Evolutionary conservation across 2,888 invertebrate genomes (phyloP), one percentile per base, ranked within the genome.

Genomic region (Stenoptilia bipunctidactyla): DNA sequence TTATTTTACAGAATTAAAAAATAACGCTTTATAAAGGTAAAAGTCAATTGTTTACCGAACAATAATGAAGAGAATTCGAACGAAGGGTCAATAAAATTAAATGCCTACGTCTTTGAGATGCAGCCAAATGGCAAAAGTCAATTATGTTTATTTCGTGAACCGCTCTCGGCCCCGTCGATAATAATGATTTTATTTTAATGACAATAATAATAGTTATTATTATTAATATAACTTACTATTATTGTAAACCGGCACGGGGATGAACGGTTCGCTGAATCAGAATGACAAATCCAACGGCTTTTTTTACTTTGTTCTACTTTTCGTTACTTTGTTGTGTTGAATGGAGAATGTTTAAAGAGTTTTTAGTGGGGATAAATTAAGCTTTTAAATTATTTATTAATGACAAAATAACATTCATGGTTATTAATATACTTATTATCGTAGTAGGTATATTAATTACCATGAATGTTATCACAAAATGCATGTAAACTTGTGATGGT

Each of bases 111-210:
- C 79, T 80, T 82, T 82, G 73, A 68, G 54, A 74, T 39, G 45
- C 79, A 80, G 47, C 72, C 64, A 64, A 75, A 75, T 66, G 79
- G 76, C 69, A 82, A 80, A 69, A 82, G 77, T 80, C 75, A 67
- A 82, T 82, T 80, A 77, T 82, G 62, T 63, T 68, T 61, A 65
- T 45, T 58, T 61, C 48, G 51, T 58, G 58, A 61, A 66, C 61
- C 68, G 63, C 53, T 53, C 53, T 47, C 49, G 42, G 45, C 45
- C 49, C 61, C 47, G 55, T 61, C 34, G 14, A 34, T 34, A 59
- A 64, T 71, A 72, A 71, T 69, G 61, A 75, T 66, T 72, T 58
- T 56, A 57, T 61, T 60, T 67, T 72, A 75, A 75, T 73, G 67
- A 66, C 71, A 70, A 70, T 73, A 37, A 69, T 67, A 56, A 61